Evolutionary conservation across 2,888 invertebrate species (phyloP).

Genomic region (Hydropsyche betteni): DNA sequence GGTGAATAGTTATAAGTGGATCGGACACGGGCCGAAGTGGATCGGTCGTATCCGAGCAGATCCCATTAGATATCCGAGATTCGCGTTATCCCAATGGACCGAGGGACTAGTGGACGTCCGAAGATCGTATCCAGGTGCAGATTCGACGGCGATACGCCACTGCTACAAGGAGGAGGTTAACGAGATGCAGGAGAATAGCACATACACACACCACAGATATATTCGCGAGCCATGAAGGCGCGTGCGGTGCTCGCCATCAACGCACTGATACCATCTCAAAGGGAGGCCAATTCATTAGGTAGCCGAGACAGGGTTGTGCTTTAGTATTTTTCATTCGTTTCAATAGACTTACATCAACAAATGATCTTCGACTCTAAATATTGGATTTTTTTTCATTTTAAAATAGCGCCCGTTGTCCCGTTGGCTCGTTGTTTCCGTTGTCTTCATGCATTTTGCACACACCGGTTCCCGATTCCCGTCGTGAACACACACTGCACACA

Average conservation of each 20-base stretch:
- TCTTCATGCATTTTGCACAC: too few species aligned
- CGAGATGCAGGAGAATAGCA: background rate
- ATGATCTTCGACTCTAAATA: too few species aligned
- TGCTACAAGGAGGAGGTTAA: background rate
- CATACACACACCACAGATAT: background rate
- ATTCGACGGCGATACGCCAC: background rate
- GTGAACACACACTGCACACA: too few species aligned
- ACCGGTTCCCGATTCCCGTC: too few species aligned
- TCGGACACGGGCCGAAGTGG: background rate
- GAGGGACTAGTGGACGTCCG: too few species aligned
- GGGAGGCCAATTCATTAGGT: conserved; percentile 5
- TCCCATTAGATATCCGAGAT: background rate
- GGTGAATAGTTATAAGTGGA: too few species aligned
- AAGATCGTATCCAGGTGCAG: background rate
- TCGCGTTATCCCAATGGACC: too few species aligned
- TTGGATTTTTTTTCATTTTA: too few species aligned
- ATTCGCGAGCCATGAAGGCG: conserved; percentile 2
- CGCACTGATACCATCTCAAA: background rate
- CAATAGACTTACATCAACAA: too few species aligned
- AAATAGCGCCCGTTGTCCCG: too few species aligned
- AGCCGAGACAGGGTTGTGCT: conserved; percentile 1
- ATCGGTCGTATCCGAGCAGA: background rate
- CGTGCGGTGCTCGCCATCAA: conserved; percentile 1
- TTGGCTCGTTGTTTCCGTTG: too few species aligned
- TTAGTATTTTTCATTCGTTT: background rate